Percentiles rank a stretch among this genome's conserved stretches.
Evolutionary conservation across 2,113 vertebrate genomes (phyloP).

Genomic region (Rhynchomys soricoides): DNA sequence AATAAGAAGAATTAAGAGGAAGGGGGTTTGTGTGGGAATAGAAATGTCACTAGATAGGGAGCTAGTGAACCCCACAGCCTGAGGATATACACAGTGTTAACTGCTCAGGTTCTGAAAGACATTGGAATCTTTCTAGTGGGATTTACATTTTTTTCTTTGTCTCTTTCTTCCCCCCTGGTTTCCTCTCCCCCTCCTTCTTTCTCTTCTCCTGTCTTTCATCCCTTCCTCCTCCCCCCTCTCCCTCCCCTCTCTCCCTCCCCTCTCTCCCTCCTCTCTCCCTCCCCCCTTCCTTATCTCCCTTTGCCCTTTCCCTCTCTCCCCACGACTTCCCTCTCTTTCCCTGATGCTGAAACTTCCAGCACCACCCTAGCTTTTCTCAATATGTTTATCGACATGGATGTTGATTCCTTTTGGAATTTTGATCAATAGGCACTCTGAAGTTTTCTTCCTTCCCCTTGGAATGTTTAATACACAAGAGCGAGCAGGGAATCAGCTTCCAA

Average conservation of each 20-base stretch:
- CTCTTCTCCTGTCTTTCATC: too few species aligned
- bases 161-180: too few species aligned
- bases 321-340: background rate
- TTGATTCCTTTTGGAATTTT: conserved; percentile 56
- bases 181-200: background rate
- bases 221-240: too few species aligned
- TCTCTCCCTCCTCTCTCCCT: background rate
- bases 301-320: background rate
- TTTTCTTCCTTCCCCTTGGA: conserved; percentile 45
- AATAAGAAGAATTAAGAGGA: background rate
- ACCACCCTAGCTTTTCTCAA: conserved; percentile 58
- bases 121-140: background rate
- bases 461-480: conserved; percentile 61
- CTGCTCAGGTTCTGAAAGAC: conserved; percentile 11
- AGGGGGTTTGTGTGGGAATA: background rate
- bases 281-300: background rate
- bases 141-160: background rate
- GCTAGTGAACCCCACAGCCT: background rate
- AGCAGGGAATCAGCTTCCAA: conserved; percentile 50
- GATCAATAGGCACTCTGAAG: conserved; percentile 39
- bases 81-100: background rate
- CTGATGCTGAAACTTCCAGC: conserved; percentile 1
- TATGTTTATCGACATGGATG: conserved; percentile 19
- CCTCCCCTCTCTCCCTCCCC: too few species aligned
- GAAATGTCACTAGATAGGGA: background rate